Base-by-base conservation (phyloP, 92 coral and sea anemone genomes). In the Bergia puertoricense region DNA sequence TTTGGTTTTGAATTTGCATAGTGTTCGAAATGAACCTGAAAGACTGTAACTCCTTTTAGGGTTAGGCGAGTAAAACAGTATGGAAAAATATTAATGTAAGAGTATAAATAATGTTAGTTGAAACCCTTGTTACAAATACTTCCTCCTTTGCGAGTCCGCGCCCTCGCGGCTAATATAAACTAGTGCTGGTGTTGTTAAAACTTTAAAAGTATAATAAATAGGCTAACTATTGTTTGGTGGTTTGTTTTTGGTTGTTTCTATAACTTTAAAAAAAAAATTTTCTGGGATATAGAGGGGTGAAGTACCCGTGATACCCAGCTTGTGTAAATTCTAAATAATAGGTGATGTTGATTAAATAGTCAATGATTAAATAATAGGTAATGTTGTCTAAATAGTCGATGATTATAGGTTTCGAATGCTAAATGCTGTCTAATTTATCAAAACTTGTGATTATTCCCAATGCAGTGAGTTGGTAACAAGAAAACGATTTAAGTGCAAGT, bases 111-210 rank as follows among this genome's bases (percentile, higher is more conserved):
- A 30, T 30, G 30, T 30, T 30, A 30, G 30, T 30, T 30, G 0
- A 30, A 30, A 46, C 50, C 5, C 75, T 38, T 74, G 43, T 74
- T 36, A 74, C 77, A 74, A 36, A 74, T 74, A 74, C 77, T 74
- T 16, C 77, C 77, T 36, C 77, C 77, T 74, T 74, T 74, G 77
- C 77, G 77, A 74, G 40, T 6, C 77, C 77, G 77, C 16, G 77
- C 44, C 77, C 77, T 74, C 77, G 43, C 77, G 77, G 42, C 36
- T 74, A 46, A 46, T 46, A 8, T 46, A 5, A 5, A 5, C 50
- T 46, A 5, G 50, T 46, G 50, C 50, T 1, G 50, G 50, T 46
- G 50, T 2, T 46, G 8, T 5, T 46, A 5, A 8, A 46, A 46
- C 8, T 46, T 6, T 46, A 46, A 46, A 46, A 46, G 30, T 1